A percentile compares a stretch with the other conserved stretches of the same genome.
These are phyloP conservation scores for Enteromius treurensis DNA, from an alignment of 2,797 vertebrate genomes.

Conservation along the genomic window DNA sequence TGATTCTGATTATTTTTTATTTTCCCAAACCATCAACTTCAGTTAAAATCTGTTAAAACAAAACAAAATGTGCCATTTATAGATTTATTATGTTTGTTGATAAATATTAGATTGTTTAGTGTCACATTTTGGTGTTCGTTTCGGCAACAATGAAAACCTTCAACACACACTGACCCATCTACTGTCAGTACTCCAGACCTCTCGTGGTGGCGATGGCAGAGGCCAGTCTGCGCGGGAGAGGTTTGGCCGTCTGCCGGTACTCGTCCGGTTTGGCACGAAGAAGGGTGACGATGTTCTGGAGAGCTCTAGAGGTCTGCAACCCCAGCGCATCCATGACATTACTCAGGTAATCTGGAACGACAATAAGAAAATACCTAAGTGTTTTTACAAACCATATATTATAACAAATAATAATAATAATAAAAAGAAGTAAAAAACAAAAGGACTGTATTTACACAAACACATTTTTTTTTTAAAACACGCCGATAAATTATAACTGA, in stretches of 20 bases:
- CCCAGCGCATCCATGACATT: conserved; percentile 98
- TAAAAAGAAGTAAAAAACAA: background rate
- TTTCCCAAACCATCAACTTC: background rate
- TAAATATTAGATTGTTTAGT: conserved; percentile 4
- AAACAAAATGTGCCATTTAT: background rate
- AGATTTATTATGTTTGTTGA: conserved; percentile 2
- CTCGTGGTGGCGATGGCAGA: conserved; percentile 83
- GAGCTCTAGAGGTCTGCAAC: conserved; percentile 86
- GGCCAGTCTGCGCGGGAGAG: conserved; percentile 83
- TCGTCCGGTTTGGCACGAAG: conserved; percentile 90
- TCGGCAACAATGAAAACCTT: background rate
- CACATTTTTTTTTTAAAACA: too few species aligned
- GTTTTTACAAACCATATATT: background rate
- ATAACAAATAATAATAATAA: background rate
- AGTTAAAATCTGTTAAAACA: background rate
- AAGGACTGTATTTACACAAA: background rate
- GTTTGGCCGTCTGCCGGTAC: conserved; percentile 84
- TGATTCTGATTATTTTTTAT: too few species aligned
- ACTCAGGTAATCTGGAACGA: conserved; percentile 88
- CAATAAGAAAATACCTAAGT: background rate
- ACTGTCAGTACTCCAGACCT: conserved; percentile 77
- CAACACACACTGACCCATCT: background rate
- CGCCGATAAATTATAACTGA: background rate
- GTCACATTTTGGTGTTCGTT: conserved; percentile 10
- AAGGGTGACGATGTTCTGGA: conserved; percentile 83